Conservation (phyloP, 2,113 vertebrate species). For the Saiga tatarica region DNA sequence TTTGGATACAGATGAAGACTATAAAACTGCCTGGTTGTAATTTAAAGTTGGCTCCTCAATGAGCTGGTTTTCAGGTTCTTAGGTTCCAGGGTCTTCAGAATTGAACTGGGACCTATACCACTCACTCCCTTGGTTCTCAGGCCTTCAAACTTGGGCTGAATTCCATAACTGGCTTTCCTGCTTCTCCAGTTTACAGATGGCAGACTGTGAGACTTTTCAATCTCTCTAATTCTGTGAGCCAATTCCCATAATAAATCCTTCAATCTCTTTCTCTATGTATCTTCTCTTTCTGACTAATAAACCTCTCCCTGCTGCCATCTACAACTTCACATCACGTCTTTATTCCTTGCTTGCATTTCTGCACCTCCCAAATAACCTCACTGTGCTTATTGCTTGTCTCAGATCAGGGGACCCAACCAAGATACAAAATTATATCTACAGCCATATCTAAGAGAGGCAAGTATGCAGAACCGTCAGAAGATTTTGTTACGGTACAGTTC, state of each 20-base stretch:
- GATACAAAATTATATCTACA: background rate
- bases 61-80: background rate
- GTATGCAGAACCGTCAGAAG: background rate
- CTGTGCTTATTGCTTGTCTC: background rate
- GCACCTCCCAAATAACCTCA: background rate
- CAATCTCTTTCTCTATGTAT: background rate
- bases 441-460: background rate
- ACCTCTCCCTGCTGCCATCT: too few species aligned
- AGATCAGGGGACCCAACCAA: background rate
- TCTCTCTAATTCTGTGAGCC: background rate
- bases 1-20: background rate
- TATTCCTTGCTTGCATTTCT: background rate
- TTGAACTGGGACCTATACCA: background rate
- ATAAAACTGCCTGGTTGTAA: background rate
- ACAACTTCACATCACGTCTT: rapidly evolving
- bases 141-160: background rate
- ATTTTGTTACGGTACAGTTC: background rate
- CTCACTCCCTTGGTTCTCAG: background rate
- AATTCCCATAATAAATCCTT: background rate
- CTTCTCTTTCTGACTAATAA: background rate
- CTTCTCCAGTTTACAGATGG: background rate
- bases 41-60: background rate
- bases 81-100: background rate
- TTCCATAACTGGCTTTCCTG: background rate
- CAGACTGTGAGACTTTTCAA: background rate